These are phyloP conservation scores for Ceyx melanurus DNA, from an alignment of 2,113 vertebrate genomes.

Conservation along the genomic window DNA sequence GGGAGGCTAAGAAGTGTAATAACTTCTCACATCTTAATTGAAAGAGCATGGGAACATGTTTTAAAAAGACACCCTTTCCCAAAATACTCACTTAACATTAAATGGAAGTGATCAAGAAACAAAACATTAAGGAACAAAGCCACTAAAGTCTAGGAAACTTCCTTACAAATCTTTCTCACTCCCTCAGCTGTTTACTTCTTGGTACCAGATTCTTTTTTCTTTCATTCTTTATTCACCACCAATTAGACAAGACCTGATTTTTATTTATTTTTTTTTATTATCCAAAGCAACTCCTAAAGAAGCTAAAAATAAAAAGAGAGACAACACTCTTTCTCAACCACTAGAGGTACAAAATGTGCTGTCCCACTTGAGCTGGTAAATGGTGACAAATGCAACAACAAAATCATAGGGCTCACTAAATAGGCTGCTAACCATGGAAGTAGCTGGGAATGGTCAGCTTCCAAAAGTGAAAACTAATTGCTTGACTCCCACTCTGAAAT, in stretches of 20 bases:
- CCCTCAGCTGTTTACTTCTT: neutral
- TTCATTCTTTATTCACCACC: neutral
- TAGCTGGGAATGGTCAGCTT: no score
- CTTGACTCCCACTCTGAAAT: no score
- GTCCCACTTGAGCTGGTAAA: no score
- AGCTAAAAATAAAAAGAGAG: neutral
- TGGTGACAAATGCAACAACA: no score
- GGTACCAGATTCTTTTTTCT: neutral
- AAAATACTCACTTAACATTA: neutral
- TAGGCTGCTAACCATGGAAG: no score
- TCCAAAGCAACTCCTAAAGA: neutral
- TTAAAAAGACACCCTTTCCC: neutral
- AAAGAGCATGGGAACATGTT: neutral
- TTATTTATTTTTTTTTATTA: neutral
- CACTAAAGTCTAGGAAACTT: neutral
- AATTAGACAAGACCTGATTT: neutral
- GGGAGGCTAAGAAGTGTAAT: neutral
- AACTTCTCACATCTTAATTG: neutral
- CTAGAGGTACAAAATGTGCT: conserved; percentile 7
- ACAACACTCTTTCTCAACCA: neutral
- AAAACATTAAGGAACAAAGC: neutral
- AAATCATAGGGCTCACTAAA: no score
- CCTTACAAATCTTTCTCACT: neutral
- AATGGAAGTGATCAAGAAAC: neutral
- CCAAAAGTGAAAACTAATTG: no score